phyloP scores from a whole-genome alignment of 2,888 invertebrate genomes.

The Coronaproctus castanopsis region DNA sequence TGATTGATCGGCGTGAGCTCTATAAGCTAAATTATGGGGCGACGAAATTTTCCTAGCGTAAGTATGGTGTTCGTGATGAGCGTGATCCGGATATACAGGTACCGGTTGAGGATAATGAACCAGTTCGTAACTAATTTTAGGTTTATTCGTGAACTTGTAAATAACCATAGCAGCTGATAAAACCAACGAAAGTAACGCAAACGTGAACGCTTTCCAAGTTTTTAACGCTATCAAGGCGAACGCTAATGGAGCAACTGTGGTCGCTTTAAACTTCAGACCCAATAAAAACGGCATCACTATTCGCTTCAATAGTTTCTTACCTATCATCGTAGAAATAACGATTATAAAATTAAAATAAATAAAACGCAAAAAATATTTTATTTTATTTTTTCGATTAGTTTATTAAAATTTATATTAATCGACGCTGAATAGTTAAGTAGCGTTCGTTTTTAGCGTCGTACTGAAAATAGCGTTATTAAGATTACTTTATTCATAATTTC shows the following conservation, averaged over 20 bases:
- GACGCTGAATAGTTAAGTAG: too few species aligned
- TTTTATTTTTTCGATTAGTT: neutral
- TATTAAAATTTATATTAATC: neutral
- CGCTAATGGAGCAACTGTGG: constrained; percentile 59
- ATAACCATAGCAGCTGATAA: constrained; percentile 67
- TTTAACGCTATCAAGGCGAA: constrained; percentile 65
- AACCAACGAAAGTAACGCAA: constrained; percentile 63
- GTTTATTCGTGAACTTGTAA: constrained; percentile 70
- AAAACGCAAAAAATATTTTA: neutral
- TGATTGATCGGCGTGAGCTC: constrained; percentile 1
- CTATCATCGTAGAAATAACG: constrained; percentile 30
- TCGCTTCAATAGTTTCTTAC: constrained; percentile 63
- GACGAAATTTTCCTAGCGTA: constrained; percentile 23
- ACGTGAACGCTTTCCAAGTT: constrained; percentile 73
- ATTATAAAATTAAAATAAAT: neutral
- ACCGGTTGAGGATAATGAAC: constrained; percentile 34
- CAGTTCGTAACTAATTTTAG: constrained; percentile 72
- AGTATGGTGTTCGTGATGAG: constrained; percentile 41
- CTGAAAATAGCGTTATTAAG: too few species aligned
- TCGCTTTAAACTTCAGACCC: constrained; percentile 68
- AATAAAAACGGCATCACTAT: constrained; percentile 65
- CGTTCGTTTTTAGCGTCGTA: too few species aligned
- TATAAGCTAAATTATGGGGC: neutral
- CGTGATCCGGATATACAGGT: constrained; percentile 16
- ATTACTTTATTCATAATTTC: too few species aligned